Conservation (phyloP, 2,888 invertebrate species). For the Apodemia duryi region DNA sequence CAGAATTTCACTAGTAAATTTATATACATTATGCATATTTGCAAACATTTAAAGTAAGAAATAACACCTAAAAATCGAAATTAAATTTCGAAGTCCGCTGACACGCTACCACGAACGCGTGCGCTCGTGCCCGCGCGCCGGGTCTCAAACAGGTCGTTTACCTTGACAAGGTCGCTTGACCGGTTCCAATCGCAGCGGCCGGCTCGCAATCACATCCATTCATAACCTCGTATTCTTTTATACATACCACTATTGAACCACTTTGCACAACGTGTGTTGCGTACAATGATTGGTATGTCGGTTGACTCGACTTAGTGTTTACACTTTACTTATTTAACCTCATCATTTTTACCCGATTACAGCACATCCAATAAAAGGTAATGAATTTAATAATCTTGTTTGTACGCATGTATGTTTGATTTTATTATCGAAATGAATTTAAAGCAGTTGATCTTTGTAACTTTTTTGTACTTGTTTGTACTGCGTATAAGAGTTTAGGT, state of each 20-base stretch:
- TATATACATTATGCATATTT: too few species aligned
- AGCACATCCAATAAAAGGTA: too few species aligned
- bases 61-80: background rate
- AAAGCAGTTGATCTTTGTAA: too few species aligned
- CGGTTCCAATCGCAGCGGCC: conserved; percentile 22
- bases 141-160: conserved; percentile 24
- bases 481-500: too few species aligned
- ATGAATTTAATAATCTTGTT: too few species aligned
- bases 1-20: too few species aligned
- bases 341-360: background rate
- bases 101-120: conserved; percentile 14
- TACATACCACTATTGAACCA: background rate
- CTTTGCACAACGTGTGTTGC: conserved; percentile 6
- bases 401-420: too few species aligned
- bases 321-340: background rate
- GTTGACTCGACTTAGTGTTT: background rate
- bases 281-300: background rate
- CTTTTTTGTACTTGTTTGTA: too few species aligned
- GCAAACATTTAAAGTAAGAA: too few species aligned
- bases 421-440: too few species aligned
- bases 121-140: conserved; percentile 19
- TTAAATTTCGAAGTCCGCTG: background rate
- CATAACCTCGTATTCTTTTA: conserved; percentile 19
- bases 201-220: conserved; percentile 12
- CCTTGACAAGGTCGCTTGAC: conserved; percentile 32